phyloP scores from a whole-genome alignment of 2,797 vertebrate species.

The Crax fasciolata region DNA sequence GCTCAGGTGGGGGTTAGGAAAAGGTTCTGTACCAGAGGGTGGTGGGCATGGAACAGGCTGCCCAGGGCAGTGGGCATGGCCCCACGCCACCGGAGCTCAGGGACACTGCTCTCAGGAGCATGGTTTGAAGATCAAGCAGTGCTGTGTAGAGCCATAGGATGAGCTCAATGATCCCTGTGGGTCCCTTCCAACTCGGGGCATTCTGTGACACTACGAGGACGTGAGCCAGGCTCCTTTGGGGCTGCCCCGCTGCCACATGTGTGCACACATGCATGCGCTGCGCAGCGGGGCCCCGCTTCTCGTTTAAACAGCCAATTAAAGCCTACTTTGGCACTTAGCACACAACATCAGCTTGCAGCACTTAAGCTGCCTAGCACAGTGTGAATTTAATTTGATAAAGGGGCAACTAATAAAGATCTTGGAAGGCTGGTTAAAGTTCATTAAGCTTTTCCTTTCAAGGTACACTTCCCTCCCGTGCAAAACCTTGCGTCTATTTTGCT shows the following conservation, averaged over 20 bases:
- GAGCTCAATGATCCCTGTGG: neutral
- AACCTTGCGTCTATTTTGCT: constrained; percentile 26
- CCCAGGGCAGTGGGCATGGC: neutral
- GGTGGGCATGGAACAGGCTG: no score
- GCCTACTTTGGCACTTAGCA: constrained; percentile 78
- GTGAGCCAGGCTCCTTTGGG: neutral
- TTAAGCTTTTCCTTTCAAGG: constrained; percentile 81
- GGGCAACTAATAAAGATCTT: constrained; percentile 79
- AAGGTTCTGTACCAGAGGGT: neutral
- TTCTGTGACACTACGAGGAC: neutral
- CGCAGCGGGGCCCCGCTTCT: constrained; percentile 73
- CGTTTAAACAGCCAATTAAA: constrained; percentile 85
- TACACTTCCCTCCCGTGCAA: constrained; percentile 63
- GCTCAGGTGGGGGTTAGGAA: no score
- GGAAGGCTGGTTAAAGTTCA: constrained; percentile 81
- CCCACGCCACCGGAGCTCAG: neutral
- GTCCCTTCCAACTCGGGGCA: neutral
- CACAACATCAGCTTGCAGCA: constrained; percentile 68
- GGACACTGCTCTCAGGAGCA: neutral
- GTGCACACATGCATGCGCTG: constrained; percentile 1
- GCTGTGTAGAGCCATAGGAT: neutral
- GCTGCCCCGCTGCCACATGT: neutral
- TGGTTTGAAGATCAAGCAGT: neutral
- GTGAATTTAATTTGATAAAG: constrained; percentile 85
- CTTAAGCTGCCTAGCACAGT: constrained; percentile 80